These are phyloP conservation scores for Coleophora flavipennella DNA, from an alignment of 2,888 invertebrate genomes.

Conservation along the genomic window DNA sequence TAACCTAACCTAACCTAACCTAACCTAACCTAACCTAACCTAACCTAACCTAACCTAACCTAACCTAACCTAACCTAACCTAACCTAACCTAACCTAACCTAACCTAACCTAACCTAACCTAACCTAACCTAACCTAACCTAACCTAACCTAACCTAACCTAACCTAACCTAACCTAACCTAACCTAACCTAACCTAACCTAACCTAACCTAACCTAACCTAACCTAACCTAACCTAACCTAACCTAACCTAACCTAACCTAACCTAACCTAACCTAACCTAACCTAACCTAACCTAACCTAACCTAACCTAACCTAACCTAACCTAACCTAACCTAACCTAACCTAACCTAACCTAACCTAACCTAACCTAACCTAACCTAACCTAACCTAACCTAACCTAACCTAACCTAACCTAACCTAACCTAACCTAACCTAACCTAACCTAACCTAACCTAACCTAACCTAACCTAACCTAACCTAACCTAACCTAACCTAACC, in stretches of 20 bases:
- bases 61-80: slow-evolving; percentile 12
- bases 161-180: slow-evolving; percentile 17
- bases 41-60: slow-evolving; percentile 13
- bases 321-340: slow-evolving; percentile 16
- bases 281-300: slow-evolving; percentile 8
- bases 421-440: slow-evolving; percentile 14
- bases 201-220: slow-evolving; percentile 15
- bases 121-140: slow-evolving; percentile 10
- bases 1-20: slow-evolving; percentile 8
- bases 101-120: slow-evolving; percentile 13
- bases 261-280: slow-evolving; percentile 9
- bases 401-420: slow-evolving; percentile 14
- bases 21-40: slow-evolving; percentile 13
- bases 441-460: slow-evolving; percentile 12
- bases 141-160: slow-evolving; percentile 20
- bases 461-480: slow-evolving; percentile 12
- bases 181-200: slow-evolving; percentile 16
- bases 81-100: slow-evolving; percentile 11
- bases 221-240: slow-evolving; percentile 15
- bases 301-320: slow-evolving; percentile 14
- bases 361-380: slow-evolving; percentile 13
- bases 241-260: slow-evolving; percentile 17
- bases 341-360: slow-evolving; percentile 15
- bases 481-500: slow-evolving; percentile 13
- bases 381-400: slow-evolving; percentile 8